Conservation (phyloP, 1,140 invertebrate genomes). For the Sinonovacula constricta region DNA sequence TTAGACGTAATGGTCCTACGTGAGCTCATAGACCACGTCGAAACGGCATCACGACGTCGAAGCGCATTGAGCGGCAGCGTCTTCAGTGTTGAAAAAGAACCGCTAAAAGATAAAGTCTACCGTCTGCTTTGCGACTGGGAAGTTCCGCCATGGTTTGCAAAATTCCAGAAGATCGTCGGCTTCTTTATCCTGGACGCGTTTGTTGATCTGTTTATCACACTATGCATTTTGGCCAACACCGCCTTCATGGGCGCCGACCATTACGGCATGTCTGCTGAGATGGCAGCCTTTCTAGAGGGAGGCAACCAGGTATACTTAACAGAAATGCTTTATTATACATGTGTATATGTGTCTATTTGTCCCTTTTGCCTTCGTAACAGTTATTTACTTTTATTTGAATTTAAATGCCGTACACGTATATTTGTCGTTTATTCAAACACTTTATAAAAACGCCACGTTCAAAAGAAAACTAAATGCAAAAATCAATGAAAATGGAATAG, state of each 20-base stretch:
- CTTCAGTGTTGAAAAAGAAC: slow-evolving; percentile 59
- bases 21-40: slow-evolving; percentile 95
- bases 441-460: no score
- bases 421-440: no score
- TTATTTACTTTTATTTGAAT: no score
- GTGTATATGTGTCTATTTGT: no score
- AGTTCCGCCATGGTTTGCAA: slow-evolving; percentile 94
- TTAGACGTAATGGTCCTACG: slow-evolving; percentile 99
- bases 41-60: slow-evolving; percentile 33
- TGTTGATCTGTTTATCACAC: slow-evolving; percentile 97
- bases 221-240: slow-evolving; percentile 98
- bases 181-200: slow-evolving; percentile 98
- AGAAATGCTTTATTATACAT: no score
- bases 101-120: slow-evolving; percentile 80
- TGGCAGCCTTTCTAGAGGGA: slow-evolving; percentile 88
- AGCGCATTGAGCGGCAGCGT: slow-evolving; percentile 41
- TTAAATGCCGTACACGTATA: no score
- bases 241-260: slow-evolving; percentile 99
- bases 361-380: no score
- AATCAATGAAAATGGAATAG: no score
- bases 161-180: slow-evolving; percentile 93
- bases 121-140: slow-evolving; percentile 98
- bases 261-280: slow-evolving; percentile 86
- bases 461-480: no score
- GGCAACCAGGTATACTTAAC: slow-evolving; percentile 91